Evolutionary conservation across 2,888 invertebrate species (phyloP), one percentile per base, ranked within the genome.

Genomic region (Archips xylosteana): DNA sequence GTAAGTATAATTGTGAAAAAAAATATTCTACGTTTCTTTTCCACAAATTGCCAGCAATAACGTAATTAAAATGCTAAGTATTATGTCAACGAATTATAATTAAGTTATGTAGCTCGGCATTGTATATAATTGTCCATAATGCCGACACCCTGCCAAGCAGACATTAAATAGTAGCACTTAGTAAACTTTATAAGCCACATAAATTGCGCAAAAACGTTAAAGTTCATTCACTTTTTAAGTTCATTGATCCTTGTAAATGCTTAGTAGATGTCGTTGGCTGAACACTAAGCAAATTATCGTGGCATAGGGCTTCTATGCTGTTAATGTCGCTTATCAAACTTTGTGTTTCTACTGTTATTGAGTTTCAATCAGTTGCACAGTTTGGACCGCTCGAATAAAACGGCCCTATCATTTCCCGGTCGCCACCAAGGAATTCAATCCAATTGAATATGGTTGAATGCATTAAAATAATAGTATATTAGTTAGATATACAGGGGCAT

Each of bases 191-290:
- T 23, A 23, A 23, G 23, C 23, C 23, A 23, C 54, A 54, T 23
- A 54, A 57, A 32, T 57, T 23, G 12, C 32, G 32, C 32, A 57
- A 39, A 57, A 57, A 57, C 0, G 23, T 9, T n/a, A 32, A 57
- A 57, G 32, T 57, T 57, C 57, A 57, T 32, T 57, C 57, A 57
- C 57, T 12, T 57, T 54, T 32, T 57, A 32, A 57, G 57, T 57
- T 8, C 57, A 32, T 3, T 57, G 57, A 57, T 10, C 57, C 57
- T 32, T 57, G 23, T 57, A 32, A 57, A 32, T 12, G 57, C 10
- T 57, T 32, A 57, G 57, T 57, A 32, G 32, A 57, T 57, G 57
- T 57, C 57, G 32, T 32, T 57, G 12, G 32, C 57, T 57, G 23
- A 54, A 15, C 54, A 54, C 54, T 13, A 23, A 45, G 3, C 12